Evolutionary conservation across 2,113 vertebrate genomes (phyloP).

Genomic region (Serilophus lunatus): DNA sequence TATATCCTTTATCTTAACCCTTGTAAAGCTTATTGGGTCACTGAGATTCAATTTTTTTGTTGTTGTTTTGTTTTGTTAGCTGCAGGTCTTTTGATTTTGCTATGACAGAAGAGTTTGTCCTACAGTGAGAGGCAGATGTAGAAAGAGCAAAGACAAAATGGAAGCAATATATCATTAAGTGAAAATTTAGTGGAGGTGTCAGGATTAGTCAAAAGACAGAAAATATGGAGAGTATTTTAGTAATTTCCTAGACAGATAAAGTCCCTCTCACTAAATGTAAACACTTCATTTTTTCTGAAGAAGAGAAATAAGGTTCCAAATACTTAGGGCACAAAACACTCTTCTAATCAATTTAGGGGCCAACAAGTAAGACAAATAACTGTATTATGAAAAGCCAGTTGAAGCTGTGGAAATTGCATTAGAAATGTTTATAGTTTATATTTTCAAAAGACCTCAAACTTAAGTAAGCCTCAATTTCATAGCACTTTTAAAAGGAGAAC

Average conservation of each 20-base stretch:
- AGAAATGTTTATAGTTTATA: background rate
- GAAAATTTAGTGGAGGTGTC: background rate
- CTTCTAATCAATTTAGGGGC: background rate
- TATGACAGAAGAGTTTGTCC: background rate
- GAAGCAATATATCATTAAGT: background rate
- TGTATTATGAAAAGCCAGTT: background rate
- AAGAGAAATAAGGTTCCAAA: background rate
- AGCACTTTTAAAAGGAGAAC: background rate
- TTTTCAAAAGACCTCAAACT: background rate
- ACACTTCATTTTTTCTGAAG: background rate
- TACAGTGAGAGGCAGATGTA: background rate
- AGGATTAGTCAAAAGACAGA: background rate
- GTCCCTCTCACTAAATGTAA: background rate
- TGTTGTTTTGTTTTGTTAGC: background rate
- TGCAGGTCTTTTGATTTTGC: background rate
- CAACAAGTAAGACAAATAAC: background rate
- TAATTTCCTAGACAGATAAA: background rate
- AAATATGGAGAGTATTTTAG: background rate
- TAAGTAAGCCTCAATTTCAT: background rate
- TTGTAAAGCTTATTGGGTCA: background rate
- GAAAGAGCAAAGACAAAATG: background rate
- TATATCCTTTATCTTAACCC: background rate
- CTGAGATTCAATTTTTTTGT: background rate
- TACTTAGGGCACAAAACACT: background rate
- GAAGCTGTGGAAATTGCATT: background rate